Conservation (phyloP, 2,113 vertebrate genomes). For the Prionailurus viverrinus region DNA sequence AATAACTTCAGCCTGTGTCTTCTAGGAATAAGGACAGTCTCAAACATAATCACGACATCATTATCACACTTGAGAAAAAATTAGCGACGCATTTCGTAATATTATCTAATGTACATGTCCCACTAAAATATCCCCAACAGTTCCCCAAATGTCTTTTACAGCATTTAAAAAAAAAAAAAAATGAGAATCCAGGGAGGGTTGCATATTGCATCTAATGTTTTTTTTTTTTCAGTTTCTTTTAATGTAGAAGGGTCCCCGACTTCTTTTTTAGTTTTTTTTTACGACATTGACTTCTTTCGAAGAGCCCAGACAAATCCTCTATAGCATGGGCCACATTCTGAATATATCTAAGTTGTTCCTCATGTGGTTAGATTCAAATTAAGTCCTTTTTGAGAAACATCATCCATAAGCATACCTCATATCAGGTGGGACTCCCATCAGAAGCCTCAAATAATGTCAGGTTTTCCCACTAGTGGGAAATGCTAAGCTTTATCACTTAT, state of each 20-base stretch:
- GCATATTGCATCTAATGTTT: not conserved
- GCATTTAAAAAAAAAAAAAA: not conserved
- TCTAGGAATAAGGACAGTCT: constrained; percentile 31
- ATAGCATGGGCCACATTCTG: not conserved
- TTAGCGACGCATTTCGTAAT: not conserved
- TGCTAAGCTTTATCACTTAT: not conserved
- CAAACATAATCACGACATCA: not conserved
- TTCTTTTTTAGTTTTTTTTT: not conserved
- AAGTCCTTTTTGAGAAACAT: constrained; percentile 9
- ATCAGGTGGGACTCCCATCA: not conserved
- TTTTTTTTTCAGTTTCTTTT: not conserved
- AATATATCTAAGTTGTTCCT: not conserved
- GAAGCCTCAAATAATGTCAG: not conserved
- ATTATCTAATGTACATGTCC: not conserved
- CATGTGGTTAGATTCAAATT: not conserved
- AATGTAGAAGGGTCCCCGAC: not conserved
- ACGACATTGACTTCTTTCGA: not conserved
- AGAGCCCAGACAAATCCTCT: not conserved
- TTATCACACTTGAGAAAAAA: constrained; percentile 1
- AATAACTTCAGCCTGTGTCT: constrained; percentile 39
- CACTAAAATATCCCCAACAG: not conserved
- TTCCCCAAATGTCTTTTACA: not conserved
- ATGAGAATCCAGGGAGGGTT: not conserved
- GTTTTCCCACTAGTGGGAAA: not conserved
- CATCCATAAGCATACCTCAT: not conserved